These are phyloP conservation scores for Indicator indicator DNA, from an alignment of 2,113 vertebrate species.

Conservation along the genomic window DNA sequence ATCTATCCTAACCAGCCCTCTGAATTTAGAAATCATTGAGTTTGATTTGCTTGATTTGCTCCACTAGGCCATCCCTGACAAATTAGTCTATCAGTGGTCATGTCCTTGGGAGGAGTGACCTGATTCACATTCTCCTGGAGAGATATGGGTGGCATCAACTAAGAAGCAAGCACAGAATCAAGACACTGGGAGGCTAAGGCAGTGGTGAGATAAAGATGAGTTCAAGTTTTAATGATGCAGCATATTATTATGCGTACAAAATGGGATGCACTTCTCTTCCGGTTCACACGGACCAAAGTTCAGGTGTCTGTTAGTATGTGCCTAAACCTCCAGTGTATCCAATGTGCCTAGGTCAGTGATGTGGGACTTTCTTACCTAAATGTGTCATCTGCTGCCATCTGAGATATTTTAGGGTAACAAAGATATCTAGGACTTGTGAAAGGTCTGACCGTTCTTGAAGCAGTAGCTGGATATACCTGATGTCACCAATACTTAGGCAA, in stretches of 20 bases:
- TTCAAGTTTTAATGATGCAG: background rate
- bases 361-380: background rate
- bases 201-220: background rate
- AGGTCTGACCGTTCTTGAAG: background rate
- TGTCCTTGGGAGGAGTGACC: background rate
- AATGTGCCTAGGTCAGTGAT: background rate
- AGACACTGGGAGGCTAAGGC: background rate
- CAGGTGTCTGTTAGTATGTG: background rate
- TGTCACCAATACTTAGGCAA: background rate
- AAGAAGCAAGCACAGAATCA: background rate
- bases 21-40: background rate
- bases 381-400: background rate
- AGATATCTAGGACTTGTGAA: background rate
- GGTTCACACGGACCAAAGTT: background rate
- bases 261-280: background rate
- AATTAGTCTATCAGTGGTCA: rapidly evolving
- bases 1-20: background rate
- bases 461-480: background rate
- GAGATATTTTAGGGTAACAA: background rate
- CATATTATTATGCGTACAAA: background rate
- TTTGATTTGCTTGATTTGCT: background rate
- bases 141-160: rapidly evolving
- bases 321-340: background rate
- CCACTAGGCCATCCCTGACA: background rate
- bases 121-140: background rate